Evolutionary conservation across 2,888 invertebrate genomes (phyloP).

Genomic region (Noctua janthina): DNA sequence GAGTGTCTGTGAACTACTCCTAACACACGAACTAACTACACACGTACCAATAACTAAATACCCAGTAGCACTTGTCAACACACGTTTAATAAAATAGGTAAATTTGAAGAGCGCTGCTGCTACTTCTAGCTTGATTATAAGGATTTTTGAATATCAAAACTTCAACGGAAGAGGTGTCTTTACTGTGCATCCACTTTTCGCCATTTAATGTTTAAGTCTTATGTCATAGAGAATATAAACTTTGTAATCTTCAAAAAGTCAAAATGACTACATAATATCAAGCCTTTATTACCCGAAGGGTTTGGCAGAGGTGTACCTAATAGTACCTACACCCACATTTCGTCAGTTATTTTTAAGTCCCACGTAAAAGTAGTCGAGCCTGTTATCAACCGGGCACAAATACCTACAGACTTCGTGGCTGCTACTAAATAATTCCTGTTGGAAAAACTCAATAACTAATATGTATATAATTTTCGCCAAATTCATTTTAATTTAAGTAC

Average conservation of each 20-base stretch:
- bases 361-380: not conserved
- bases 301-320: not conserved
- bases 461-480: not conserved
- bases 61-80: conserved; percentile 33
- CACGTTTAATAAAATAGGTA: conserved; percentile 6
- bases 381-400: not conserved
- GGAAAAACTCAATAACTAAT: not conserved
- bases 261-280: not conserved
- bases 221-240: not conserved
- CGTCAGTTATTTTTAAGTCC: not conserved
- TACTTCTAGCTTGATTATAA: not conserved
- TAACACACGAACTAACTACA: conserved; percentile 18
- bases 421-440: not conserved
- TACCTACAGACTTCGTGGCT: not conserved
- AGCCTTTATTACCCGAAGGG: not conserved
- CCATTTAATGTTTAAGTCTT: not conserved
- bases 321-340: not conserved
- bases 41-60: conserved; percentile 31
- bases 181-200: not conserved
- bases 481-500: not conserved
- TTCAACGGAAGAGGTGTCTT: not conserved
- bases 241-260: not conserved
- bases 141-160: not conserved
- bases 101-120: not conserved
- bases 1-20: conserved; percentile 41